Percentiles rank a stretch among this genome's conserved stretches.
phyloP scores from a whole-genome alignment of 2,797 vertebrate species.

The Hemitrygon akajei region DNA sequence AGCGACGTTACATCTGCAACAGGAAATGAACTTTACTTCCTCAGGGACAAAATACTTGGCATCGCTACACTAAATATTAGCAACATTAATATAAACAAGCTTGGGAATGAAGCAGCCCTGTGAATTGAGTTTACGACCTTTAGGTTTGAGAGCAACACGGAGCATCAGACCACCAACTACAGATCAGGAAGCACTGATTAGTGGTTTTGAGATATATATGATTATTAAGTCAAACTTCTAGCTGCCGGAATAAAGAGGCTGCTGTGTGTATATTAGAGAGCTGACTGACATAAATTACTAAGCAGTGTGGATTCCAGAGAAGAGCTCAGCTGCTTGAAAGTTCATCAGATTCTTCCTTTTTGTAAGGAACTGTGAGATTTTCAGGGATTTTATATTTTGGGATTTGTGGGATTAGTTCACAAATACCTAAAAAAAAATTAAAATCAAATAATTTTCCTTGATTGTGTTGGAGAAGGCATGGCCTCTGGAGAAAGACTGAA shows the following conservation, averaged over 20 bases:
- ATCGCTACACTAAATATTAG: not conserved
- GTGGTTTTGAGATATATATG: not conserved
- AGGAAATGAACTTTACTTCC: not conserved
- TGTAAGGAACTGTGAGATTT: too few species aligned
- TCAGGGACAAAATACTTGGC: not conserved
- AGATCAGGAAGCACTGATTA: conserved; percentile 22
- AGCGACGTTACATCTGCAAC: not conserved
- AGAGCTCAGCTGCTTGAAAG: not conserved
- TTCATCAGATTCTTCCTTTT: not conserved
- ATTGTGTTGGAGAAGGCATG: too few species aligned
- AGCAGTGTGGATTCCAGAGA: not conserved
- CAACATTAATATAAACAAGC: not conserved
- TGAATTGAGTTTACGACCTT: not conserved
- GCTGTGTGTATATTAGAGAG: not conserved
- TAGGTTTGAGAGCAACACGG: not conserved
- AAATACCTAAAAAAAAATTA: too few species aligned
- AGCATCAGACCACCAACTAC: conserved; percentile 1
- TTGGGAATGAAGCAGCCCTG: not conserved
- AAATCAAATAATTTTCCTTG: too few species aligned
- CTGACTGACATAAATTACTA: not conserved
- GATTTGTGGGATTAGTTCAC: too few species aligned
- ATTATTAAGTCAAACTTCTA: conserved; percentile 25
- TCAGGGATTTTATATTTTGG: too few species aligned
- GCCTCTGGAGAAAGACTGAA: too few species aligned
- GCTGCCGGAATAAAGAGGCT: not conserved